Evolutionary conservation across 2,797 vertebrate genomes (phyloP), one percentile per base, ranked within the genome.

Genomic region (Sebastes itinus): DNA sequence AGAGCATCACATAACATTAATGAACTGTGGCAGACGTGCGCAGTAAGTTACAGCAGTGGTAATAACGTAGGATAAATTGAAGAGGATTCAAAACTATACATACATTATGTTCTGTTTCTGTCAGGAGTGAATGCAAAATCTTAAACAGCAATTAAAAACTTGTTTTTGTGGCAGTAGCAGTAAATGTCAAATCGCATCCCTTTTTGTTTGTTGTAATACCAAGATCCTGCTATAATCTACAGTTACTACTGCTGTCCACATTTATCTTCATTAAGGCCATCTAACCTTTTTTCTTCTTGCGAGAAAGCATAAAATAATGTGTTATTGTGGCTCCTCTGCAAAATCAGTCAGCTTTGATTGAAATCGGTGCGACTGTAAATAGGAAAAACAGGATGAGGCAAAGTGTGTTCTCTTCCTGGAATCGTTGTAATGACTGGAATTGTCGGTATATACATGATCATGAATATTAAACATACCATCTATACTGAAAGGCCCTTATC

Each of bases 381-480:
- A 14, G 46, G 4, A 42, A 63, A 42, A 42, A 60, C 6, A 8
- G 4, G 11, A 38, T 54, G 33, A 35, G 54, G 12, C 9, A 30
- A 59, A 56, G 16, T 33, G 6, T 10, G 2, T 9, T 32, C 6
- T 22, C 27, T 58, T 56, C 62, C 73, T 59, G 42, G 20, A 71
- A 55, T 46, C 2, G 32, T 59, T 59, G 58, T 14, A 58, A 30
- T 74, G 59, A 71, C 33, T 3, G 54, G 55, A 67, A 18, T 23
- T 30, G 3, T 62, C 12, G 11, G 27, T 56, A 22, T 77, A 23
- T 64, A 59, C 16, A 6, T 63, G 13, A 52, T 73, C 77, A 85
- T 85, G 61, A 78, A 86, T 83, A 83, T 54, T 83, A 70, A 80
- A 72, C 16, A 59, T 23, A 58, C 3, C 35, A 54, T 74, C 27